A percentile compares a stretch with the other conserved stretches of the same genome.
Conservation (phyloP, 2,797 vertebrate genomes). For the Cercopithecus neglectus region DNA sequence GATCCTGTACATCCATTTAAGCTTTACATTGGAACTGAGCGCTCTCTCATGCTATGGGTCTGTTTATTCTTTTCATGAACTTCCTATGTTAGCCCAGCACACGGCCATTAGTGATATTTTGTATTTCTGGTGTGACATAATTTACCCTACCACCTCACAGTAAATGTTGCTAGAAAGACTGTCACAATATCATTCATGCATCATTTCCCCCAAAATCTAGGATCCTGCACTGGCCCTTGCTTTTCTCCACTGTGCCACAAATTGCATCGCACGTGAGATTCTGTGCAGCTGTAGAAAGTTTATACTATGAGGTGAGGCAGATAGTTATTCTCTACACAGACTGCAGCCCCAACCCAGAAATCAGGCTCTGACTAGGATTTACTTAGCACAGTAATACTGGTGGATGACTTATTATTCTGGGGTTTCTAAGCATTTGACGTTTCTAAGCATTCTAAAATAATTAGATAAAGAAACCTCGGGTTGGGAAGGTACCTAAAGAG, state of each 20-base stretch:
- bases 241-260: not conserved
- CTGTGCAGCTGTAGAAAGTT: not conserved
- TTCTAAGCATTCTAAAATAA: constrained; percentile 6
- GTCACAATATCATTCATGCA: not conserved
- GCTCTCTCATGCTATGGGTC: not conserved
- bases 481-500: not conserved
- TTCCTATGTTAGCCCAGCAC: not conserved
- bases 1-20: not conserved
- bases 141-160: not conserved
- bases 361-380: not conserved
- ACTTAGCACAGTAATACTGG: not conserved
- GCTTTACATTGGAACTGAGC: not conserved
- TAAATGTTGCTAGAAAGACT: not conserved
- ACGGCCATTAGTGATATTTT: not conserved
- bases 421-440: not conserved
- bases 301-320: not conserved
- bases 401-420: not conserved
- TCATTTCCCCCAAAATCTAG: not conserved
- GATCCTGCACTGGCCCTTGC: not conserved
- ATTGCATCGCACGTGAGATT: fast-evolving
- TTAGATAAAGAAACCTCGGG: not conserved
- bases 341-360: not conserved
- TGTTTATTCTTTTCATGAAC: not conserved
- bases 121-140: not conserved
- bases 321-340: not conserved